Conservation (phyloP, 2,797 vertebrate species). For the Kryptopterus vitreolus region DNA sequence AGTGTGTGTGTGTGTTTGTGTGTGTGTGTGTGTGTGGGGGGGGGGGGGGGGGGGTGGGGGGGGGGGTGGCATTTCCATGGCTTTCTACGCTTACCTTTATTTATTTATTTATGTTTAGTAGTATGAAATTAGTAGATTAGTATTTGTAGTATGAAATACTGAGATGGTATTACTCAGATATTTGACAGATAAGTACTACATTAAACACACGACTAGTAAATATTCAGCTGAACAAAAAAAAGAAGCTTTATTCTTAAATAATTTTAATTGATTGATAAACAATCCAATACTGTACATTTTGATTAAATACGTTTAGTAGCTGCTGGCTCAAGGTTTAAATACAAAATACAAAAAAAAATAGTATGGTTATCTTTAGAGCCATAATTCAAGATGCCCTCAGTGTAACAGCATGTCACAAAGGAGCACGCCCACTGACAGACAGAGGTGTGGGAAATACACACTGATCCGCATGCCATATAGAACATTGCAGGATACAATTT, state of each 20-base stretch:
- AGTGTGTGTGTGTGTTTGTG: too few relatives aligned
- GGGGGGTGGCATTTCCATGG: too few relatives aligned
- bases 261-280: neutral
- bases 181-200: neutral
- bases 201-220: neutral
- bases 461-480: neutral
- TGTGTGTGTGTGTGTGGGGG: too few relatives aligned
- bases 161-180: neutral
- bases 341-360: neutral
- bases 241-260: neutral
- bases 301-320: neutral
- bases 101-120: neutral
- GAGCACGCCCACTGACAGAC: neutral
- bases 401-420: neutral
- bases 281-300: neutral
- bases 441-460: neutral
- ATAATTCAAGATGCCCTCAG: neutral
- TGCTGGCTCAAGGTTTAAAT: neutral
- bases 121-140: too few relatives aligned
- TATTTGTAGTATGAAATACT: neutral
- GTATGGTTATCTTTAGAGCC: neutral
- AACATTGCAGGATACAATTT: neutral
- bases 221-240: neutral
- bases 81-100: neutral
- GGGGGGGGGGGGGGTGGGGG: too few relatives aligned